These are phyloP conservation scores for Macrosoma leucophasiata DNA, from an alignment of 2,888 invertebrate genomes.

Conservation along the genomic window DNA sequence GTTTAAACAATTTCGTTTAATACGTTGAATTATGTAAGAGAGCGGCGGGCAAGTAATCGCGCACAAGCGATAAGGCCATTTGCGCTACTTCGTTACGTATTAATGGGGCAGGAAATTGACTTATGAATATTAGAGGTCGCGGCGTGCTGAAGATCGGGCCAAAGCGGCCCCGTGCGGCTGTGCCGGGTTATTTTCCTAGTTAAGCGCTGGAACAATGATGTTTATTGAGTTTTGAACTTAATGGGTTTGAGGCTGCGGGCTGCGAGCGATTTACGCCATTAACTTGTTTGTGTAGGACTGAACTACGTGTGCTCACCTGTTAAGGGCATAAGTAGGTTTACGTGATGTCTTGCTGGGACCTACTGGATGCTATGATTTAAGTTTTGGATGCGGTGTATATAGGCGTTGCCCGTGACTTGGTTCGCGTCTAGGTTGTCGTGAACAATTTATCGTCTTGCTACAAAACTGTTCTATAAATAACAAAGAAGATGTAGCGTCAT, in stretches of 20 bases:
- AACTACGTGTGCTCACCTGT: too few species aligned
- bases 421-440: too few species aligned
- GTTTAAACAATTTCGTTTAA: conserved; percentile 78
- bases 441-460: too few species aligned
- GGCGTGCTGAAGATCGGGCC: conserved; percentile 59
- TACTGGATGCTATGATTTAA: too few species aligned
- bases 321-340: too few species aligned
- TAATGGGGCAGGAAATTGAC: conserved; percentile 76
- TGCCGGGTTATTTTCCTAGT: conserved; percentile 63
- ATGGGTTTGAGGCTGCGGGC: conserved; percentile 57
- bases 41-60: conserved; percentile 74
- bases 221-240: conserved; percentile 70
- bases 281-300: conserved; percentile 48
- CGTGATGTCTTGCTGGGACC: too few species aligned
- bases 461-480: too few species aligned
- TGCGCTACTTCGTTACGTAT: conserved; percentile 76
- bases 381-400: too few species aligned
- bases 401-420: too few species aligned
- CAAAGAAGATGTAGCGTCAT: too few species aligned
- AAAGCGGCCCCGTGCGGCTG: conserved; percentile 65
- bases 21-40: conserved; percentile 77
- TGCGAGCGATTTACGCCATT: conserved; percentile 57
- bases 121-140: conserved; percentile 75
- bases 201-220: conserved; percentile 69
- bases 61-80: conserved; percentile 76